Evolutionary conservation across 64 coral and sea anemone genomes (phyloP).

Genomic region (Porites australiensis): DNA sequence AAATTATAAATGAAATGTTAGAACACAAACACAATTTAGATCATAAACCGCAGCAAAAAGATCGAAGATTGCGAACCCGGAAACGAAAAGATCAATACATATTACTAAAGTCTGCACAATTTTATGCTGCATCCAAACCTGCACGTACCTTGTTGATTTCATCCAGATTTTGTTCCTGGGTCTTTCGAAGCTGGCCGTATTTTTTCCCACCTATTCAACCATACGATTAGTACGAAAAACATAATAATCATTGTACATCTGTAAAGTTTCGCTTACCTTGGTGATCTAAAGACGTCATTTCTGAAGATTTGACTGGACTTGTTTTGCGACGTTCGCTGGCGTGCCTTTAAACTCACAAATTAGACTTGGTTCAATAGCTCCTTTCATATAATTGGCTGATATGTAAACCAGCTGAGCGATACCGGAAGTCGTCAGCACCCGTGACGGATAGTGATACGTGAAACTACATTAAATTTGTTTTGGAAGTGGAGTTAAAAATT

Average conservation of each 20-base stretch:
- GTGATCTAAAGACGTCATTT: constrained; percentile 10
- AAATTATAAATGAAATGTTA: not conserved
- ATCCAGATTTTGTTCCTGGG: constrained; percentile 75
- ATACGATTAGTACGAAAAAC: not conserved
- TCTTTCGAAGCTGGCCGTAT: constrained; percentile 67
- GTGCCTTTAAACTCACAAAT: constrained; percentile 17
- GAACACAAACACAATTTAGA: not conserved
- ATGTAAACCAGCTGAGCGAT: not conserved
- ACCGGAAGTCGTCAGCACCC: constrained; percentile 12
- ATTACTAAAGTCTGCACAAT: not conserved
- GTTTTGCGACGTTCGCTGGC: not conserved
- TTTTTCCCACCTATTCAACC: constrained; percentile 78
- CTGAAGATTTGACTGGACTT: not conserved
- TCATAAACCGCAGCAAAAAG: not conserved
- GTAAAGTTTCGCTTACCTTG: not conserved
- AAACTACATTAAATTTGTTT: not conserved
- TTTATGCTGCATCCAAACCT: not conserved
- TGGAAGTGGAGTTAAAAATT: too few species aligned
- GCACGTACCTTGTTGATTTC: constrained; percentile 91
- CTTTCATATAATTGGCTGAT: constrained; percentile 3
- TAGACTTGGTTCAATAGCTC: not conserved
- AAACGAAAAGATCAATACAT: constrained; percentile 7
- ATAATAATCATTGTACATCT: not conserved
- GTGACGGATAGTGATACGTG: not conserved
- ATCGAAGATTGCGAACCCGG: not conserved